These are phyloP conservation scores for Hemiscyllium ocellatum DNA, from an alignment of 2,113 vertebrate species.

Conservation along the genomic window DNA sequence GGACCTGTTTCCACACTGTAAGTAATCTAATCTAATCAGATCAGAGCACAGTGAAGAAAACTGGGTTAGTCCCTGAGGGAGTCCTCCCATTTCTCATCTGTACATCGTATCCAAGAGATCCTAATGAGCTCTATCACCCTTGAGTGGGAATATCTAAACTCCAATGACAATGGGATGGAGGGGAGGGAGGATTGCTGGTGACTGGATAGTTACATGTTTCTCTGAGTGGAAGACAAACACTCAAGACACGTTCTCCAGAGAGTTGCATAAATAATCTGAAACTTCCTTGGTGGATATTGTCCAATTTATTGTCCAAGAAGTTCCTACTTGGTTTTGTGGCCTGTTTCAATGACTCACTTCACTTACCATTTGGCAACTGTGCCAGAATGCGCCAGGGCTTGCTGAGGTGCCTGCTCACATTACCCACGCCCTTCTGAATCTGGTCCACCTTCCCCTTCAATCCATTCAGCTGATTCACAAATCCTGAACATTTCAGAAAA, in stretches of 20 bases:
- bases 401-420: conserved; percentile 56
- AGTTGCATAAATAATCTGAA: neutral
- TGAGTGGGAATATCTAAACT: neutral
- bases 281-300: neutral
- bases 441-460: conserved; percentile 53
- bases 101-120: neutral
- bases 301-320: neutral
- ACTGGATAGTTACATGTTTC: neutral
- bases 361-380: conserved; percentile 64
- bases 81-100: neutral
- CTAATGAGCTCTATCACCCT: neutral
- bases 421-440: conserved; percentile 51
- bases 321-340: neutral
- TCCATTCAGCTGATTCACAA: conserved; percentile 53
- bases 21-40: no score
- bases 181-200: no score
- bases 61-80: neutral
- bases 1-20: no score
- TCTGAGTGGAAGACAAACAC: neutral
- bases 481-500: conserved; percentile 50
- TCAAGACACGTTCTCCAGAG: neutral
- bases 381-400: conserved; percentile 60
- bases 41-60: neutral
- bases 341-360: neutral
- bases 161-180: neutral